A percentile compares a stretch with the other conserved stretches of the same genome.
These are phyloP conservation scores for Rousettus leschenaultii DNA, from an alignment of 2,113 vertebrate genomes.

Conservation along the genomic window DNA sequence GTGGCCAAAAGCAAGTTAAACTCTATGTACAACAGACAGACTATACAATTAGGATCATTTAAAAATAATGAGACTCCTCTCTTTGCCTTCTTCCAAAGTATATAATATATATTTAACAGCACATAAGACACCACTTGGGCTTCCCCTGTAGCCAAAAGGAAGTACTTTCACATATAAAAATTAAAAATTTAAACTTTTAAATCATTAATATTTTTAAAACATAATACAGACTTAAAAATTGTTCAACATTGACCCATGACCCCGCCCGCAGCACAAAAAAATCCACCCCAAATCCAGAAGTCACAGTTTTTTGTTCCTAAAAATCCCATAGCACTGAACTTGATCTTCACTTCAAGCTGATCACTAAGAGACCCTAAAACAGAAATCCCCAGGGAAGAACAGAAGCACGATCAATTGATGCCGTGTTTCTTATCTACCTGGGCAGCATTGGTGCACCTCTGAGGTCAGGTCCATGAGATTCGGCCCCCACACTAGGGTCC, in stretches of 20 bases:
- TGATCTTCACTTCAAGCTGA: conserved; percentile 69
- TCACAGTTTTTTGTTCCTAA: conserved; percentile 75
- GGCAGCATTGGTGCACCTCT: conserved; percentile 38
- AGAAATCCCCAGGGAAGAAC: conserved; percentile 40
- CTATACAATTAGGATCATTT: conserved; percentile 70
- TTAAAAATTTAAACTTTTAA: conserved; percentile 75
- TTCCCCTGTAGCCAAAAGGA: conserved; percentile 76
- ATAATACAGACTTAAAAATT: conserved; percentile 77
- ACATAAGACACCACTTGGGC: conserved; percentile 79
- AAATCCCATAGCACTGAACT: conserved; percentile 70
- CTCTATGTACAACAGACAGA: conserved; percentile 24
- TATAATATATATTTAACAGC: conserved; percentile 79
- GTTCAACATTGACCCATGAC: conserved; percentile 59
- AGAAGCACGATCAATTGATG: not conserved
- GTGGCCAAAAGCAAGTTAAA: conserved; percentile 26
- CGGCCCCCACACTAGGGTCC: conserved; percentile 55
- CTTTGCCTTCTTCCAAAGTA: conserved; percentile 77
- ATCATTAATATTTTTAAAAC: conserved; percentile 76
- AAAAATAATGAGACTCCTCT: conserved; percentile 77
- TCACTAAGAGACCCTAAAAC: conserved; percentile 16
- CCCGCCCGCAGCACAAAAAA: conserved; percentile 60
- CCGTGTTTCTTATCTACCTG: conserved; percentile 36
- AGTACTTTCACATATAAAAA: conserved; percentile 79
- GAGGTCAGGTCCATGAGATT: conserved; percentile 52
- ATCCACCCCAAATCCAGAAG: conserved; percentile 70